These are phyloP conservation scores for Eulithis testata DNA, from an alignment of 2,888 invertebrate species.

Conservation along the genomic window DNA sequence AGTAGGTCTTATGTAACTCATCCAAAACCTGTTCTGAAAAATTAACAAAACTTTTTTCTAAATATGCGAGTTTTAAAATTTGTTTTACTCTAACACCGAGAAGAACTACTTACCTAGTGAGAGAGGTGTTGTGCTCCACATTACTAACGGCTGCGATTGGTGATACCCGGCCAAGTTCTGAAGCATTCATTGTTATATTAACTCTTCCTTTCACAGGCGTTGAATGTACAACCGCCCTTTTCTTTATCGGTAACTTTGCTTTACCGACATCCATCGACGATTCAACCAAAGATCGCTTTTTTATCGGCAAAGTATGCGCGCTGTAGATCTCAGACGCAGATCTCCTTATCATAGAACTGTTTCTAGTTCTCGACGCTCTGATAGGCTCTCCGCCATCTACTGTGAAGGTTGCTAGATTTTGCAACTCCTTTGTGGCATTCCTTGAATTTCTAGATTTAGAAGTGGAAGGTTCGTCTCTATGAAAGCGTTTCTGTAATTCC, in stretches of 20 bases:
- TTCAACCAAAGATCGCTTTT: constrained; percentile 63
- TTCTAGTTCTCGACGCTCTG: constrained; percentile 46
- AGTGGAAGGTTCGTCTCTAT: constrained; percentile 39
- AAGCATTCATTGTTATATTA: constrained; percentile 48
- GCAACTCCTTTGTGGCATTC: constrained; percentile 52
- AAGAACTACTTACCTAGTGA: constrained; percentile 13
- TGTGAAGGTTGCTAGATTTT: constrained; percentile 58
- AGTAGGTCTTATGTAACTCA: constrained; percentile 7
- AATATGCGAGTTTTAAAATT: background rate
- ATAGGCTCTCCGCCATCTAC: constrained; percentile 56
- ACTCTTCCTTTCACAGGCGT: constrained; percentile 65
- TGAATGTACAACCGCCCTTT: constrained; percentile 65
- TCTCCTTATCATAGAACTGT: constrained; percentile 45
- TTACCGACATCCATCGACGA: constrained; percentile 12
- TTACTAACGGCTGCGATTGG: constrained; percentile 55
- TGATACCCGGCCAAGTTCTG: constrained; percentile 63
- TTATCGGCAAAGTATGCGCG: constrained; percentile 62
- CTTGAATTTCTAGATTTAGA: constrained; percentile 39
- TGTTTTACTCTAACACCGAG: background rate
- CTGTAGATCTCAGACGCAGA: constrained; percentile 56
- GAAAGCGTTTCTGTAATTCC: constrained; percentile 53
- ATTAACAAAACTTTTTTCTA: no score
- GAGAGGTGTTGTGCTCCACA: constrained; percentile 1
- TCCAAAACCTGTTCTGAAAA: background rate
- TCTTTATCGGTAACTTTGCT: constrained; percentile 61